These are phyloP conservation scores for Perodicticus potto DNA, from an alignment of 2,797 vertebrate genomes.

Conservation along the genomic window DNA sequence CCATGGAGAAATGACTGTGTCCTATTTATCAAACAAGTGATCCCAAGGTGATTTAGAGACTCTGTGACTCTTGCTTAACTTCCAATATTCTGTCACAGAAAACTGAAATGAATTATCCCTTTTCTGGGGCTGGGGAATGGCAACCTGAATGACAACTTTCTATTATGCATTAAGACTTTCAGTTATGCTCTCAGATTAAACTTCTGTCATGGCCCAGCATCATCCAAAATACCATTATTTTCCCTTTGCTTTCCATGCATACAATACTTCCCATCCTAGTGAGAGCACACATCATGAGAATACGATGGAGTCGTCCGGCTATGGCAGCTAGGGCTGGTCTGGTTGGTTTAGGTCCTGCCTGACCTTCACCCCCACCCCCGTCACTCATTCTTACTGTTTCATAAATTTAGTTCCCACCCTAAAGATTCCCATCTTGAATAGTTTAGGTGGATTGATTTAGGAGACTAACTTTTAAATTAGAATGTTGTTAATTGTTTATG, in stretches of 20 bases:
- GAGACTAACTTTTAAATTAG: no score
- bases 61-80: slow-evolving; percentile 13
- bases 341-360: no score
- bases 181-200: not conserved
- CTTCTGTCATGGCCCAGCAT: not conserved
- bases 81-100: slow-evolving; percentile 8
- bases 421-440: no score
- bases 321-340: no score
- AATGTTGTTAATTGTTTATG: no score
- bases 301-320: no score
- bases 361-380: no score
- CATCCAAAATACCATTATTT: not conserved
- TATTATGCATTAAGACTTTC: not conserved
- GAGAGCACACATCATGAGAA: no score
- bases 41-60: slow-evolving; percentile 11
- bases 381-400: no score
- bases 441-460: no score
- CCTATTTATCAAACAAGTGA: slow-evolving; percentile 51
- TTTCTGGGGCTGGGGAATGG: not conserved
- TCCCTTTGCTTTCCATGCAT: not conserved
- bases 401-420: no score
- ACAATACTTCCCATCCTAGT: not conserved
- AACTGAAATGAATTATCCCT: slow-evolving; percentile 6
- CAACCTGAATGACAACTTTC: not conserved
- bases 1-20: not conserved